These are phyloP conservation scores for Yponomeuta plumbellus DNA, from an alignment of 2,888 invertebrate genomes.

Conservation along the genomic window DNA sequence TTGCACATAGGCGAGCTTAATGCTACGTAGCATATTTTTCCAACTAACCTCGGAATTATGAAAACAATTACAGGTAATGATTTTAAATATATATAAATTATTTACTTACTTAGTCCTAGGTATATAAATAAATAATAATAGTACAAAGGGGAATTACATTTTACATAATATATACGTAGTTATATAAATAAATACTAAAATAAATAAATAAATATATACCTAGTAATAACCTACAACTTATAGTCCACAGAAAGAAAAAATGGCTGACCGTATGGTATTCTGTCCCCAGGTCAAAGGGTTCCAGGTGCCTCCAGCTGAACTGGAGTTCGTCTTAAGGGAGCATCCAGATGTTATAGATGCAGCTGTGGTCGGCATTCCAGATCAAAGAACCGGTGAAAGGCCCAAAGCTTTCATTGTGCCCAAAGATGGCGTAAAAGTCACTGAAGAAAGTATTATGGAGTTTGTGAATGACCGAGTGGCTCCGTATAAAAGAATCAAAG, in stretches of 20 bases:
- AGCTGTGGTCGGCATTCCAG: slow-evolving; percentile 87
- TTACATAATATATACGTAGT: no score
- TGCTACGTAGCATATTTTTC: no score
- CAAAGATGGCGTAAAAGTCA: slow-evolving; percentile 57
- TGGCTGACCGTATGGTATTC: neutral
- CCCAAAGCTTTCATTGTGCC: slow-evolving; percentile 85
- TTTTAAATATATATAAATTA: no score
- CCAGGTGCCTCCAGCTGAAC: slow-evolving; percentile 92
- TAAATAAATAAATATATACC: no score
- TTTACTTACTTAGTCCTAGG: no score
- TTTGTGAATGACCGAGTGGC: slow-evolving; percentile 83
- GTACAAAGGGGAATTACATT: no score
- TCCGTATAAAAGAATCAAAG: slow-evolving; percentile 83
- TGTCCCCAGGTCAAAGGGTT: slow-evolving; percentile 75
- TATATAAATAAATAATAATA: no score
- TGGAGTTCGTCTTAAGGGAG: slow-evolving; percentile 83
- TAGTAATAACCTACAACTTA: no score
- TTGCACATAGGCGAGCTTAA: no score
- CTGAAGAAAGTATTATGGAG: slow-evolving; percentile 74
- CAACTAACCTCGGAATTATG: no score
- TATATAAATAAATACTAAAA: no score
- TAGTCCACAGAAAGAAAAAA: neutral
- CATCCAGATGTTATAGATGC: slow-evolving; percentile 87
- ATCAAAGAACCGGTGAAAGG: slow-evolving; percentile 81
- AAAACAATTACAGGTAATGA: no score